Conservation (phyloP, 2,113 vertebrate genomes). For the Hippocampus guttulatus region DNA sequence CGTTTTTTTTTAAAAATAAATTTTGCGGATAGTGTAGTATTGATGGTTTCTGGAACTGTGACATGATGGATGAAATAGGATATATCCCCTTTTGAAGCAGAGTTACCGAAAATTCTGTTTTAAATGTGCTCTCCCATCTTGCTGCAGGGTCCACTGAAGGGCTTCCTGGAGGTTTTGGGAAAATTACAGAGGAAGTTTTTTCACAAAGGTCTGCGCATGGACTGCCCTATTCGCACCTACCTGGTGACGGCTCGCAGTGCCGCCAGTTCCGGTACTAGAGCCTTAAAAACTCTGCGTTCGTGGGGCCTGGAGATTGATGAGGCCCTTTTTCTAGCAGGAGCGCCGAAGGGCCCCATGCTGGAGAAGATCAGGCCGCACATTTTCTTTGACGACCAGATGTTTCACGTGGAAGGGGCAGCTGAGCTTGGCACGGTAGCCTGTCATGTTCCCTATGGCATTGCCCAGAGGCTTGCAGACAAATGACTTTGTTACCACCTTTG, state of each 20-base stretch:
- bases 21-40: no score
- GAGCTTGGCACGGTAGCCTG: constrained; percentile 87
- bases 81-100: no score
- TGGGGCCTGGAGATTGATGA: constrained; percentile 96
- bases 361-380: constrained; percentile 92
- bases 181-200: constrained; percentile 95
- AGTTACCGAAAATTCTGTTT: no score
- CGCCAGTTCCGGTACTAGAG: constrained; percentile 88
- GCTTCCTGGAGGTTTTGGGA: constrained; percentile 89
- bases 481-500: no score
- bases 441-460: constrained; percentile 87
- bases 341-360: constrained; percentile 89
- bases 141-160: constrained; percentile 85
- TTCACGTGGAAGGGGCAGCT: constrained; percentile 88
- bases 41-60: no score
- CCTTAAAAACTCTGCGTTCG: constrained; percentile 87
- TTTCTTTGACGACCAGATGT: constrained; percentile 97
- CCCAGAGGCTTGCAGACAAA: constrained; percentile 69
- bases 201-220: constrained; percentile 84
- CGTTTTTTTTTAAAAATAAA: no score
- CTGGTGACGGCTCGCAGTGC: constrained; percentile 89
- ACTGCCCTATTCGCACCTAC: constrained; percentile 93
- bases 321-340: constrained; percentile 88
- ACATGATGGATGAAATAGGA: no score
- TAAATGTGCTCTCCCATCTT: not conserved